Percentiles rank a stretch among this genome's conserved stretches.
These are phyloP conservation scores for Ursus arctos DNA, from an alignment of 2,113 vertebrate genomes.

Conservation along the genomic window DNA sequence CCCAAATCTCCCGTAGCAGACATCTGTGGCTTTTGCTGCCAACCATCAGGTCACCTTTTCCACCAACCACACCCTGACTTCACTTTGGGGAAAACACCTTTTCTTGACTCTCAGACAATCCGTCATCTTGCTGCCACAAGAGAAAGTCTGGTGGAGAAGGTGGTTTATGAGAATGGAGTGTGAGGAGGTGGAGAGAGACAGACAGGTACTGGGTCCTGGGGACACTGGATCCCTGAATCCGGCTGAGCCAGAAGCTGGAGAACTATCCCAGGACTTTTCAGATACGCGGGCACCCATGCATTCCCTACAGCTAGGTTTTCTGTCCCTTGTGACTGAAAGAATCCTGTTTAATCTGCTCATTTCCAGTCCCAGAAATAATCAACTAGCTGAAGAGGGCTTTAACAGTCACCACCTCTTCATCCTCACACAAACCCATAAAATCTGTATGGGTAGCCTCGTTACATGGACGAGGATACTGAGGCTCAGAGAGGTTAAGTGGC, in stretches of 20 bases:
- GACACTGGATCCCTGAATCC: not conserved
- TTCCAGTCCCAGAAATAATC: not conserved
- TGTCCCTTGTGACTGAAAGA: not conserved
- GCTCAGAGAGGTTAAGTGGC: constrained; percentile 35
- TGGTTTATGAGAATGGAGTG: not conserved
- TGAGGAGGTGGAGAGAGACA: not conserved
- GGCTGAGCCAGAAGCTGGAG: not conserved
- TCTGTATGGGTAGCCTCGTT: not conserved
- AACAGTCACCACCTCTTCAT: not conserved
- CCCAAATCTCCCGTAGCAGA: not conserved
- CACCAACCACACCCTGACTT: not conserved
- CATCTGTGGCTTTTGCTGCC: not conserved
- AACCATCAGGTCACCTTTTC: not conserved
- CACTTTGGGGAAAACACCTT: not conserved
- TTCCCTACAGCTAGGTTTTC: not conserved
- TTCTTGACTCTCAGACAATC: constrained; percentile 10
- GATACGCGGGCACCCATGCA: not conserved
- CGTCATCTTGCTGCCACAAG: not conserved
- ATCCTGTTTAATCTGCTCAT: not conserved
- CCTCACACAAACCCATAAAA: constrained; percentile 14
- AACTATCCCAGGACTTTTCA: constrained; percentile 24
- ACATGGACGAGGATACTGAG: constrained; percentile 22
- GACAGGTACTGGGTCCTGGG: not conserved
- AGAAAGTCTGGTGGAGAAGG: not conserved
- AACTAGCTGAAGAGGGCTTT: not conserved